phyloP scores from a whole-genome alignment of 2,888 invertebrate genomes.

The Hypolimnas misippus region DNA sequence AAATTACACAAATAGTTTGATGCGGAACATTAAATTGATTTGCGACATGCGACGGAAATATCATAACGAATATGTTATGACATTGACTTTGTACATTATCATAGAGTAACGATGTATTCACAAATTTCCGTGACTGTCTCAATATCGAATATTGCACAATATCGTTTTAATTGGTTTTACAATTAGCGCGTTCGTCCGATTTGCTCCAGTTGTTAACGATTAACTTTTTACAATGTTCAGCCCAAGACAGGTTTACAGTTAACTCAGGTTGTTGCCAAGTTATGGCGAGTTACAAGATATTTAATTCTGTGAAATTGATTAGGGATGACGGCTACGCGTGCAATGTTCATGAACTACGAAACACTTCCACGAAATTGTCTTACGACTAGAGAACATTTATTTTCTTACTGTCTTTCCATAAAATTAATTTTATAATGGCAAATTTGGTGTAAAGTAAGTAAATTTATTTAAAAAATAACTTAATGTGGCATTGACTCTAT shows the following conservation, averaged over 20 bases:
- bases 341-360: conserved; percentile 37
- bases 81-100: conserved; percentile 20
- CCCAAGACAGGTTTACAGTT: conserved; percentile 76
- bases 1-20: neutral
- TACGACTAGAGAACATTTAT: neutral
- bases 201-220: conserved; percentile 82
- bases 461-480: no score
- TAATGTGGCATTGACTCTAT: no score
- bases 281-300: conserved; percentile 65
- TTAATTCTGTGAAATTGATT: conserved; percentile 58
- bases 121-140: conserved; percentile 55
- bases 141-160: conserved; percentile 76
- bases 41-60: neutral
- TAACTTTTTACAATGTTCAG: conserved; percentile 73
- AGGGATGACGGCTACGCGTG: conserved; percentile 42
- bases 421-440: no score
- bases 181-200: conserved; percentile 76
- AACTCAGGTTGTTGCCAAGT: conserved; percentile 63
- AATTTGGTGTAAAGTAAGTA: no score
- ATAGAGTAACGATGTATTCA: conserved; percentile 35
- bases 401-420: no score
- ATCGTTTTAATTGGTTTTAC: conserved; percentile 69
- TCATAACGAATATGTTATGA: conserved; percentile 7
- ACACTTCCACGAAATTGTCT: conserved; percentile 17
- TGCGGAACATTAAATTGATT: conserved; percentile 9